These are phyloP conservation scores for Xylocopa sonorina DNA, from an alignment of 1,140 invertebrate species.

Conservation along the genomic window DNA sequence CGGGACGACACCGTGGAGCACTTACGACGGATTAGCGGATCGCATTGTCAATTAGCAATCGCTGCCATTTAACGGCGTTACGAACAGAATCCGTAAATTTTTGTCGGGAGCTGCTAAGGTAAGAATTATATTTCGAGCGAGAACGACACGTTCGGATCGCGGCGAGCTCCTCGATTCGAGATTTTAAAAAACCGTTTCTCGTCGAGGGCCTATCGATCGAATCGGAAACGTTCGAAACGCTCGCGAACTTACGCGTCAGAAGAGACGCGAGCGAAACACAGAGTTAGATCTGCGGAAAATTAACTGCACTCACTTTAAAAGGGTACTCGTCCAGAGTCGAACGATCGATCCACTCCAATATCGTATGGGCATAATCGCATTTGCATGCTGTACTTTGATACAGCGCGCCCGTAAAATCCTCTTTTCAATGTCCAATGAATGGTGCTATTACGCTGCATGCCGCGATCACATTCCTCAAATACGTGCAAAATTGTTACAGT, in stretches of 20 bases:
- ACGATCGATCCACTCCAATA: slow-evolving; percentile 60
- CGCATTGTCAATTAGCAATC: background rate
- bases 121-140: too few species aligned
- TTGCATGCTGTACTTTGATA: slow-evolving; percentile 66
- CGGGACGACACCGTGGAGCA: background rate
- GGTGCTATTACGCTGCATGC: slow-evolving; percentile 41
- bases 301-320: slow-evolving; percentile 63
- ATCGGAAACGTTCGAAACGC: background rate
- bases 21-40: background rate
- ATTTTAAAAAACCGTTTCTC: background rate
- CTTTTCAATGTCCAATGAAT: slow-evolving; percentile 60
- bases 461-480: slow-evolving; percentile 37
- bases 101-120: too few species aligned
- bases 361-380: slow-evolving; percentile 62
- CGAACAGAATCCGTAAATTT: too few species aligned
- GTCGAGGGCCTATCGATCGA: background rate
- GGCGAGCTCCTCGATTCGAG: background rate
- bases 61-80: too few species aligned
- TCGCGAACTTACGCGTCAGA: background rate
- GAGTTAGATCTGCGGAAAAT: slow-evolving; percentile 59
- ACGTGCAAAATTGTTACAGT: slow-evolving; percentile 33
- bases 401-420: slow-evolving; percentile 61
- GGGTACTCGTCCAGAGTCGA: slow-evolving; percentile 42
- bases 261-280: slow-evolving; percentile 21
- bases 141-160: background rate